Evolutionary conservation across 2,113 vertebrate genomes (phyloP), one percentile per base, ranked within the genome.

Genomic region (Rattus rattus): DNA sequence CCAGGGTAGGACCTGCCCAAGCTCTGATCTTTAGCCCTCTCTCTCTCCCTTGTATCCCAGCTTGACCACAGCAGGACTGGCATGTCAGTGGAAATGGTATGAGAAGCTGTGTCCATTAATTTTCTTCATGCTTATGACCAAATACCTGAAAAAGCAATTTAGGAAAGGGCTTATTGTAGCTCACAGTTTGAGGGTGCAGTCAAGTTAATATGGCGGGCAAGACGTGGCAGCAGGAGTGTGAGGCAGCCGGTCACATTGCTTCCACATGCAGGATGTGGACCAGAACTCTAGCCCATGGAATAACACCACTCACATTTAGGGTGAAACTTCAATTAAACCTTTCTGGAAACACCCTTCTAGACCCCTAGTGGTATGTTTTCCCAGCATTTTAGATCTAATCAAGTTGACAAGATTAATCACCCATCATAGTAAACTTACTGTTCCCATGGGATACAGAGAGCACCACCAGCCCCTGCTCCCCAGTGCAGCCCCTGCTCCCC

Each of bases 101-200:
- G 17, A 16, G 59, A 47, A 5, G 8, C 65, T 65, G 28, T 65
- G 47, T 49, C 19, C 0, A 0, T 65, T 47, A 0, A 0, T 28
- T 36, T 36, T 36, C 26, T 47, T 43, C 39, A 11, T 33, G 10
- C 26, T 12, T 33, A 26, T 67, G 39, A 20, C n/a, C 14, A 61
- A 59, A 56, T n/a, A 20, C 28, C 52, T 22, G 54, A 6, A 20
- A 83, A 84, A 28, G 81, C n/a, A 84, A 2, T 39, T 84, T 63
- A 84, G 12, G 39, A 43, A 43, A 43, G 59, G 59, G 81, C 28
- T 84, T 84, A 63, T 84, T 63, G 63, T 26, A 36, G 24, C 14
- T 43, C 81, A 59, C 36, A 39, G 56, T 63, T 28, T 17, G n/a
- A 5, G n/a, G 11, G 13, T 61, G 9, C 14, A 16, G n/a, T 28